Percentiles rank a stretch among this genome's conserved stretches.
These are phyloP conservation scores for Thera britannica DNA, from an alignment of 2,888 invertebrate genomes.

Conservation along the genomic window DNA sequence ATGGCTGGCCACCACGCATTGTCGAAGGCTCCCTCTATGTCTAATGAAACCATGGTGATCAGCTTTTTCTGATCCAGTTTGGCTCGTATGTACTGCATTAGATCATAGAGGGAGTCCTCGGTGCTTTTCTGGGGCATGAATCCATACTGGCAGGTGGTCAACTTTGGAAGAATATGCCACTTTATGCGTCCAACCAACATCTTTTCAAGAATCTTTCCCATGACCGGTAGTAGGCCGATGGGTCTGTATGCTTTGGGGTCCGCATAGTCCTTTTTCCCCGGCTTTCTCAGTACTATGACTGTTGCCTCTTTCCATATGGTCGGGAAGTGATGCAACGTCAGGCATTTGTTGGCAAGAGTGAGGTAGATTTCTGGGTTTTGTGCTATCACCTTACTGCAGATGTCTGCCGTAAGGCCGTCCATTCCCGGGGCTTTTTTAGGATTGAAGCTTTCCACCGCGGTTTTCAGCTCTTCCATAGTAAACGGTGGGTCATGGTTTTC, in stretches of 20 bases:
- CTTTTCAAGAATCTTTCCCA: slow-evolving; percentile 35
- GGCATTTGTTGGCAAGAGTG: slow-evolving; percentile 1
- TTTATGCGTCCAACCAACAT: slow-evolving; percentile 2
- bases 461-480: slow-evolving; percentile 26
- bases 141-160: slow-evolving; percentile 11
- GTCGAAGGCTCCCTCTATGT: background rate
- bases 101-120: slow-evolving; percentile 15
- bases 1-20: slow-evolving; percentile 19
- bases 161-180: slow-evolving; percentile 12
- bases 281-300: slow-evolving; percentile 10
- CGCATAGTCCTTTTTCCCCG: slow-evolving; percentile 11
- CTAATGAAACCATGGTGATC: background rate
- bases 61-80: slow-evolving; percentile 12
- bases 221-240: slow-evolving; percentile 40
- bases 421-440: slow-evolving; percentile 39
- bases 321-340: slow-evolving; percentile 7
- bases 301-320: slow-evolving; percentile 18
- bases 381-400: background rate
- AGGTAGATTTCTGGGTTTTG: background rate
- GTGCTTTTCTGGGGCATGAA: slow-evolving; percentile 20
- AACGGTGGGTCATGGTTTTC: slow-evolving; percentile 12
- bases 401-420: slow-evolving; percentile 13
- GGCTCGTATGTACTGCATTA: background rate
- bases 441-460: slow-evolving; percentile 20
- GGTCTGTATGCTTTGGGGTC: slow-evolving; percentile 39